Evolutionary conservation across 2,888 invertebrate genomes (phyloP).

Genomic region (Diloba caeruleocephala): DNA sequence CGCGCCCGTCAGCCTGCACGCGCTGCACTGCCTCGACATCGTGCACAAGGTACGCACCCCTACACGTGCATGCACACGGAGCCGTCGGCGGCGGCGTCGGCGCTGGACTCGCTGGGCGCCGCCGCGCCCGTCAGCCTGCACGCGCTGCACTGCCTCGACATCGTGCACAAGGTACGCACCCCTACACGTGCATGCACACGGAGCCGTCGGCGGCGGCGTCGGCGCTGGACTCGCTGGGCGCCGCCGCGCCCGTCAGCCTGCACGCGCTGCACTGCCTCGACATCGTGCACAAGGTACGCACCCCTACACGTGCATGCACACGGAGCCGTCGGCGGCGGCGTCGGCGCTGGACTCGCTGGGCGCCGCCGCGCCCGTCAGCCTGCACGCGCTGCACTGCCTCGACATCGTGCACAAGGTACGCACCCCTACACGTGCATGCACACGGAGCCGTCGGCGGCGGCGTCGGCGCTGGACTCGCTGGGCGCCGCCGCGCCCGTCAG

Average conservation of each 20-base stretch:
- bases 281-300: conserved; percentile 90
- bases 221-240: not conserved
- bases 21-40: conserved; percentile 95
- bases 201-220: too few relatives aligned
- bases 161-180: conserved; percentile 92
- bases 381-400: too few relatives aligned
- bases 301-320: too few relatives aligned
- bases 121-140: conserved; percentile 2
- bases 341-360: not conserved
- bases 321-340: too few relatives aligned
- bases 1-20: conserved; percentile 94
- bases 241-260: too few relatives aligned
- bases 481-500: too few relatives aligned
- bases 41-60: conserved; percentile 92
- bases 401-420: not conserved
- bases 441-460: too few relatives aligned
- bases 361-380: too few relatives aligned
- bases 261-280: conserved; percentile 90
- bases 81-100: conserved; percentile 92
- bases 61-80: too few relatives aligned
- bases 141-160: conserved; percentile 80
- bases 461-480: not conserved
- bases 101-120: conserved; percentile 90
- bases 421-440: too few relatives aligned
- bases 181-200: conserved; percentile 52